Evolutionary conservation across 2,113 vertebrate genomes (phyloP).

Genomic region (Callospermophilus lateralis): DNA sequence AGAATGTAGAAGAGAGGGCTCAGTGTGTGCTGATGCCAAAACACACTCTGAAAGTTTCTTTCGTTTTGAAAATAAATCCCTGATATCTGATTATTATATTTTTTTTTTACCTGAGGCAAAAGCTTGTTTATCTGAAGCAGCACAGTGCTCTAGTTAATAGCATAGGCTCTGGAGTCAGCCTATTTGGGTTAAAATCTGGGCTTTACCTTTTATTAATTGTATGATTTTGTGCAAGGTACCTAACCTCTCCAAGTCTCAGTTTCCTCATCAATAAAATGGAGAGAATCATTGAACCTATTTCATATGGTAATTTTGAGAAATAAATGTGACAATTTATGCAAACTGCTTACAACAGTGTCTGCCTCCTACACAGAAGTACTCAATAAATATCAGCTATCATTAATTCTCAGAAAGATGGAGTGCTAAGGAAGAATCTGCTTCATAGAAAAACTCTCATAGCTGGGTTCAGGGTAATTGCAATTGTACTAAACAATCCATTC

Average conservation of each 20-base stretch:
- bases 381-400: conserved; percentile 19
- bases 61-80: conserved; percentile 69
- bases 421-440: neutral
- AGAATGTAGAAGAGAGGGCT: conserved; percentile 49
- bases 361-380: neutral
- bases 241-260: neutral
- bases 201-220: conserved; percentile 20
- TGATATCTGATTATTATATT: conserved; percentile 23
- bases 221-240: conserved; percentile 11
- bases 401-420: conserved; percentile 53
- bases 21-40: conserved; percentile 57
- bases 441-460: conserved; percentile 21
- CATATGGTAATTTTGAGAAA: conserved; percentile 35
- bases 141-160: conserved; percentile 32
- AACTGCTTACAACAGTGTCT: neutral
- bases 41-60: conserved; percentile 65
- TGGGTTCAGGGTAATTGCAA: conserved; percentile 10
- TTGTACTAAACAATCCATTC: conserved; percentile 59
- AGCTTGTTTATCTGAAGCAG: conserved; percentile 61
- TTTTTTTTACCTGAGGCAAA: conserved; percentile 54
- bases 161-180: neutral
- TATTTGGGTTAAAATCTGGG: conserved; percentile 50
- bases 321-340: neutral
- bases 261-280: conserved; percentile 50
- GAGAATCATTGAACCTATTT: neutral